phyloP scores from a whole-genome alignment of 2,888 invertebrate species.

The Ametastegia equiseti region DNA sequence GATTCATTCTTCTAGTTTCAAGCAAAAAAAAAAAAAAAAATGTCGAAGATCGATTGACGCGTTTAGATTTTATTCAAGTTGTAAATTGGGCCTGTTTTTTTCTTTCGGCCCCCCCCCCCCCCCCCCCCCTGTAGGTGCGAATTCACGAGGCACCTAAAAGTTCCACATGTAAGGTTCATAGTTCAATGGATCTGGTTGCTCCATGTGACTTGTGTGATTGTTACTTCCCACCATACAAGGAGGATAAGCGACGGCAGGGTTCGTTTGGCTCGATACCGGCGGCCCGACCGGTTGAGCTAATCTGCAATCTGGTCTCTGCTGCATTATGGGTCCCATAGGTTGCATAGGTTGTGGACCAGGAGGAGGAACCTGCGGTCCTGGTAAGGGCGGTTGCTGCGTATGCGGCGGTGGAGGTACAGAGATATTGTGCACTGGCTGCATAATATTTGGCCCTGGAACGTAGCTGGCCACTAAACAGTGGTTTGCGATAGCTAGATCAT shows the following conservation, averaged over 20 bases:
- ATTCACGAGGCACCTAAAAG: conserved; percentile 59
- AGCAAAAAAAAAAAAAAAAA: no score
- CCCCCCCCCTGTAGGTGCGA: no score
- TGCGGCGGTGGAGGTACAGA: conserved; percentile 49
- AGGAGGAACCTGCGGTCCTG: conserved; percentile 45
- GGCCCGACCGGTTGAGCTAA: conserved; percentile 61
- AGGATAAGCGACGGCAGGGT: conserved; percentile 65
- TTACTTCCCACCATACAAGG: conserved; percentile 71
- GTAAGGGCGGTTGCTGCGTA: conserved; percentile 49
- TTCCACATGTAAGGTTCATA: conserved; percentile 74
- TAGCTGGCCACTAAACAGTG: conserved; percentile 61
- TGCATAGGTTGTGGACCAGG: conserved; percentile 61
- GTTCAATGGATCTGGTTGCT: conserved; percentile 71
- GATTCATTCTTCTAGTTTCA: no score
- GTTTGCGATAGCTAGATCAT: conserved; percentile 30
- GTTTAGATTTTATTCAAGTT: background rate
- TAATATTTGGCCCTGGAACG: conserved; percentile 64
- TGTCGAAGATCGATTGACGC: no score
- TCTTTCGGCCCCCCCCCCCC: no score
- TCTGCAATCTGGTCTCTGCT: conserved; percentile 70
- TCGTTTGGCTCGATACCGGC: conserved; percentile 61
- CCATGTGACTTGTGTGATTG: conserved; percentile 67
- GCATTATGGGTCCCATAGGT: conserved; percentile 68
- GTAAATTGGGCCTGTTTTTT: background rate
- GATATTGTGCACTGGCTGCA: conserved; percentile 66